phyloP scores from a whole-genome alignment of 2,888 invertebrate genomes.

The Rotaria macrura region DNA sequence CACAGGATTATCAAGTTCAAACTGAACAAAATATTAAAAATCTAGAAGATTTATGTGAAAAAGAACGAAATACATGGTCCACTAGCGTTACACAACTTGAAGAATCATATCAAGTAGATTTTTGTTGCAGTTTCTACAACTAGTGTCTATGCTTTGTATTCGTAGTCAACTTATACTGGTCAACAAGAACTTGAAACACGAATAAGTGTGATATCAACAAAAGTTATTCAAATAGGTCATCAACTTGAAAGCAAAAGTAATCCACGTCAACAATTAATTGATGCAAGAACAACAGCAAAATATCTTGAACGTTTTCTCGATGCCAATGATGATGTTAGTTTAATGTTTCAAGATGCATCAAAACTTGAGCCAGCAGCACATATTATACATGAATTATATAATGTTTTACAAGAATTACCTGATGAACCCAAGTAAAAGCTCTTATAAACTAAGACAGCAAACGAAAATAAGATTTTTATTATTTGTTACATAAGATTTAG shows the following conservation, averaged over 20 bases:
- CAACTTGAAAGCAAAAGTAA: constrained; percentile 91
- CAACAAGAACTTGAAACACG: constrained; percentile 69
- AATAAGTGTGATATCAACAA: constrained; percentile 89
- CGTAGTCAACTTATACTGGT: neutral
- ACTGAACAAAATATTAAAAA: constrained; percentile 25
- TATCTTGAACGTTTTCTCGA: constrained; percentile 56
- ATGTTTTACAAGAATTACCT: constrained; percentile 87
- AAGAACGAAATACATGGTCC: constrained; percentile 26
- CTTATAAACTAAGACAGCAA: neutral
- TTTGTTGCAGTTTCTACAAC: neutral
- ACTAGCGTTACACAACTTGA: constrained; percentile 22
- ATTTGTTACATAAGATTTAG: constrained; percentile 56
- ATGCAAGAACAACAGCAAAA: constrained; percentile 80
- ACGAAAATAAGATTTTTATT: neutral
- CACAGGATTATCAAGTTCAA: neutral
- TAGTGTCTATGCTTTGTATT: neutral
- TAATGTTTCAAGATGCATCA: constrained; percentile 31
- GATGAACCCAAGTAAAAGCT: constrained; percentile 62
- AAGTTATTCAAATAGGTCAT: constrained; percentile 94
- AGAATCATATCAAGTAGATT: constrained; percentile 24
- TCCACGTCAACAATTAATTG: constrained; percentile 81
- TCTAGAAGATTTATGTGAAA: constrained; percentile 21
- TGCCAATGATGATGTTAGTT: constrained; percentile 32
- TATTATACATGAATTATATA: constrained; percentile 85
- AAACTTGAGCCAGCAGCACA: constrained; percentile 80